Conservation (phyloP, 2,888 invertebrate genomes). For the Nycteola revayana region DNA sequence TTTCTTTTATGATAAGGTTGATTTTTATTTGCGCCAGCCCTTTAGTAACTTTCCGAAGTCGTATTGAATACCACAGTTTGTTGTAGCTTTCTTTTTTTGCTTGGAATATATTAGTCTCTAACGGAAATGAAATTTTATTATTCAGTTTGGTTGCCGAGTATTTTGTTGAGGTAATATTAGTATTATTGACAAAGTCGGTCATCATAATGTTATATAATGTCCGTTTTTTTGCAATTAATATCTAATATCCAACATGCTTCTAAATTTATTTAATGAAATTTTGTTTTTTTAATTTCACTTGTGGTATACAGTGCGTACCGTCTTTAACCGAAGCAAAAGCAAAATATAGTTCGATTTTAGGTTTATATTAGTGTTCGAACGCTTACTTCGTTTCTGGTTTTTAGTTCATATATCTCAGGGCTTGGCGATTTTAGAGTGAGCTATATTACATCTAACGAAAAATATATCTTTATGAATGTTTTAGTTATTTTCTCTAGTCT, state of each 20-base stretch:
- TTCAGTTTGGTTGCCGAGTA: too few relatives aligned
- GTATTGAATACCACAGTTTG: constrained; percentile 22
- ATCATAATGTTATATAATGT: too few relatives aligned
- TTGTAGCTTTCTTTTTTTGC: constrained; percentile 25
- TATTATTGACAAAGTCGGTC: too few relatives aligned
- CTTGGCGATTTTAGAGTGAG: constrained; percentile 57
- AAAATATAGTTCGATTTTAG: constrained; percentile 57
- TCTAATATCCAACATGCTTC: too few relatives aligned
- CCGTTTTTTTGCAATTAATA: too few relatives aligned
- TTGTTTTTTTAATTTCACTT: too few relatives aligned
- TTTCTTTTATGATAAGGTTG: constrained; percentile 67
- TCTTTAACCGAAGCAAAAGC: constrained; percentile 43
- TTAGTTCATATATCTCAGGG: constrained; percentile 50
- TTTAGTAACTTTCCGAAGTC: constrained; percentile 20
- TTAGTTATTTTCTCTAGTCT: constrained; percentile 76
- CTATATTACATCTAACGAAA: constrained; percentile 55
- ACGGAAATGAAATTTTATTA: too few relatives aligned
- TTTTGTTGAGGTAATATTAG: too few relatives aligned
- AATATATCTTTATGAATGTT: constrained; percentile 62
- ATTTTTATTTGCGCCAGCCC: constrained; percentile 64
- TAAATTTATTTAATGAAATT: too few relatives aligned
- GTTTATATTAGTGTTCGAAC: constrained; percentile 45
- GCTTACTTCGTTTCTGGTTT: constrained; percentile 49
- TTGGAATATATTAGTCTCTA: constrained; percentile 19
- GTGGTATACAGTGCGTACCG: constrained; percentile 20